Evolutionary conservation across 1,140 invertebrate genomes (phyloP), one percentile per base, ranked within the genome.

Genomic region (Leptinotarsa texana): DNA sequence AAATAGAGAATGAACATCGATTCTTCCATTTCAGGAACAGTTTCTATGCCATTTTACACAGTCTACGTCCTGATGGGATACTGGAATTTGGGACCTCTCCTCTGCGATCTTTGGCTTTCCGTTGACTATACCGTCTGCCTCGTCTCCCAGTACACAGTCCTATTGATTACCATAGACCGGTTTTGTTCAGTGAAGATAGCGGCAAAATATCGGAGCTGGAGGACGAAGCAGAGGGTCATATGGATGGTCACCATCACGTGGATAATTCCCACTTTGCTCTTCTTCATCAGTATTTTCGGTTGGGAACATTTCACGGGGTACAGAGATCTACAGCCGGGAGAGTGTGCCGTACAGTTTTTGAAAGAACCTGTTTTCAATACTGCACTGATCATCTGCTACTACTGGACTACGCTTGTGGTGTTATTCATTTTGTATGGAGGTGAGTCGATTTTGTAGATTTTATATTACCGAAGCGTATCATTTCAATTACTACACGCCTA

Each of bases 111-210:
- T 48, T 99, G 98, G 98, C 89, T 99, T 1, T 98, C 98, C 0
- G 95, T 99, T 21, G 98, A 99, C 87, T 99, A 99, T 86, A 99
- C 98, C 5, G 98, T 99, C 1, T 99, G 98, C 84, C 88, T 99
- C 22, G 97, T 99, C 4, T 99, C 98, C 3, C 98, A 99, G 85
- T 99, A 99, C 86, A 99, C 98, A 0, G 98, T 99, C 3, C 91
- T 99, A 33, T 89, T 99, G 66, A 99, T 99, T 79, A 99, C 98
- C 15, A 96, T 99, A 69, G 98, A 99, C 87, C 91, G 98, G 76
- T 99, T 98, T 87, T 99, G 98, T 86, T 99, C 97, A 8, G 98
- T 99, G 0, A 99, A 98, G 89, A 98, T 99, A 75, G 98, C 98
- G 3, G 96, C 98, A 0, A 94, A 94, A 82, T 99, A 99, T 86